A percentile compares a stretch with the other conserved stretches of the same genome.
phyloP scores from a whole-genome alignment of 2,113 vertebrate species.

The Anas platyrhynchos region DNA sequence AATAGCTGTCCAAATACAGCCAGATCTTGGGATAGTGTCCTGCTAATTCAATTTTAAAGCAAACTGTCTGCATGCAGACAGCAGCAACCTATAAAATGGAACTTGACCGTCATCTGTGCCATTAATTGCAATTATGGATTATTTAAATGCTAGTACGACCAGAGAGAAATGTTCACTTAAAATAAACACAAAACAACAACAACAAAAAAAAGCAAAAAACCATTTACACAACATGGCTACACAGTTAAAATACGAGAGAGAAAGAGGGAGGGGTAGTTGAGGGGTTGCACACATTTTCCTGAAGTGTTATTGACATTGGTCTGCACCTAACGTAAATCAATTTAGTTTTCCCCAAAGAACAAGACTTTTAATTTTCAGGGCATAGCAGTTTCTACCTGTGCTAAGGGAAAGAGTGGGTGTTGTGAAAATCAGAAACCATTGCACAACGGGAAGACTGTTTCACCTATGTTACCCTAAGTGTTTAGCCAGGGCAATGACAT shows the following conservation, averaged over 20 bases:
- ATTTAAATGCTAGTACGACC: not conserved
- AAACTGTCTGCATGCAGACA: not conserved
- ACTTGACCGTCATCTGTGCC: not conserved
- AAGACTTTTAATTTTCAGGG: not conserved
- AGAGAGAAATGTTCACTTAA: not conserved
- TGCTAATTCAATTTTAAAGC: slow-evolving; percentile 1
- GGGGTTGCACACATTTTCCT: not conserved
- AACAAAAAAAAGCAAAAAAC: not conserved
- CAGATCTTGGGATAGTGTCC: not conserved
- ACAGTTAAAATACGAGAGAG: not conserved
- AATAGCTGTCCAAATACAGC: not conserved
- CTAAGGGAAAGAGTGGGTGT: not conserved
- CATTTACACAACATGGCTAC: not conserved
- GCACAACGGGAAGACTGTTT: not conserved
- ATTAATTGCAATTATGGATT: not conserved
- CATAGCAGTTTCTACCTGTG: not conserved
- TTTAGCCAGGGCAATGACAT: slow-evolving; percentile 20
- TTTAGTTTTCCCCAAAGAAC: not conserved
- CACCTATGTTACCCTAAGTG: slow-evolving; percentile 6
- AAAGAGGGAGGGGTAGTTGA: not conserved
- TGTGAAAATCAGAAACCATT: slow-evolving; percentile 24
- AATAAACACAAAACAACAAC: too few relatives aligned
- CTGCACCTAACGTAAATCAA: not conserved
- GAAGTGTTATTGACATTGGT: not conserved
- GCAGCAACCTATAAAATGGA: not conserved